Percentiles rank a stretch among this genome's conserved stretches.
phyloP scores from a whole-genome alignment of 2,113 vertebrate genomes.

The Oceanodroma tethys region DNA sequence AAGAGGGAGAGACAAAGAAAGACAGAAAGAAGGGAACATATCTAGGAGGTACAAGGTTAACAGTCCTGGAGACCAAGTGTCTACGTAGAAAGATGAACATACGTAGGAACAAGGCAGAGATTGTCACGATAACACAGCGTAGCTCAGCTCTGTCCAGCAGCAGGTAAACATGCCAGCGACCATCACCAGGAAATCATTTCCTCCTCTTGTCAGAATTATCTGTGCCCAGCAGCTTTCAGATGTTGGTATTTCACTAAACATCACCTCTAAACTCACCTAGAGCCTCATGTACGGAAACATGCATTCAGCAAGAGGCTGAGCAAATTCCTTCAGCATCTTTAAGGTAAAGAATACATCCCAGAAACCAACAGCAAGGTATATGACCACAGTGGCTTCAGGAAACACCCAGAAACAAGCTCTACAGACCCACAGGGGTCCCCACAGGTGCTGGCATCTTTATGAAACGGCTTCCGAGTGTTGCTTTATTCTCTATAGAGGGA shows the following conservation, averaged over 20 bases:
- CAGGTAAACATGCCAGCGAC: neutral
- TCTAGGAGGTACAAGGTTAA: neutral
- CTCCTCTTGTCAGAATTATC: neutral
- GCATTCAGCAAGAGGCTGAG: neutral
- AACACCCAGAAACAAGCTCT: neutral
- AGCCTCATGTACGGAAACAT: neutral
- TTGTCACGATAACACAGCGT: neutral
- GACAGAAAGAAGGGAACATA: neutral
- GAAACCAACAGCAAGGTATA: neutral
- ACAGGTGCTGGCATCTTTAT: neutral
- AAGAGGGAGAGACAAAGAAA: neutral
- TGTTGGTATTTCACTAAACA: neutral
- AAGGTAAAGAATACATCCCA: neutral
- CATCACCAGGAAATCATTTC: neutral
- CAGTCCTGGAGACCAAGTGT: slow-evolving; percentile 5
- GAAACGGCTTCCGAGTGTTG: neutral
- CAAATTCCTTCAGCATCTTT: neutral
- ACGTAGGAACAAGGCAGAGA: neutral
- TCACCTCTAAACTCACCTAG: neutral
- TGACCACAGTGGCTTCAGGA: neutral
- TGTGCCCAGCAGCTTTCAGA: neutral
- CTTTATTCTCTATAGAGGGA: neutral
- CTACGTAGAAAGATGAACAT: neutral
- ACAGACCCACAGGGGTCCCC: neutral
- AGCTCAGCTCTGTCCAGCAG: neutral